These are phyloP conservation scores for Solea senegalensis DNA, from an alignment of 2,113 vertebrate species.

Conservation along the genomic window DNA sequence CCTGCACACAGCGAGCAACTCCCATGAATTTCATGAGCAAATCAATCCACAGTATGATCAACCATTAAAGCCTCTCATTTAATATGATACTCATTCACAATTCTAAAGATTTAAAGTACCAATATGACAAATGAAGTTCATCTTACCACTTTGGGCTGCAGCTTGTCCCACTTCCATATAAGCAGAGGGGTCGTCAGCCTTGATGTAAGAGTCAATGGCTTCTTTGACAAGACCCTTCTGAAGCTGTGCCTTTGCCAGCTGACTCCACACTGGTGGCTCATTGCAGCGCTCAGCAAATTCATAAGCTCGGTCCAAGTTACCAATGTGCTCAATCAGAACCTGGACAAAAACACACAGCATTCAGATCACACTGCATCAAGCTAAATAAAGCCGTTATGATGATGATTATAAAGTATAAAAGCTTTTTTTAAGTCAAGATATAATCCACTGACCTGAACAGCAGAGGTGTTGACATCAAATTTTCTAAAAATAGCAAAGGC, in stretches of 20 bases:
- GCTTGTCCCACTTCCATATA: slow-evolving; percentile 99
- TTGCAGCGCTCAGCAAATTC: slow-evolving; percentile 99
- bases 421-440: neutral
- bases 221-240: slow-evolving; percentile 99
- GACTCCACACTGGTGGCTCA: slow-evolving; percentile 98
- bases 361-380: neutral
- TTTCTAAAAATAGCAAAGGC: slow-evolving; percentile 99
- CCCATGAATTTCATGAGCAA: slow-evolving; percentile 5
- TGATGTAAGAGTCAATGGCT: slow-evolving; percentile 99
- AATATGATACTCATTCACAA: too few relatives aligned
- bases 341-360: slow-evolving; percentile 55
- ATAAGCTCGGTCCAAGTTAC: slow-evolving; percentile 97
- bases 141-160: slow-evolving; percentile 93
- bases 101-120: neutral
- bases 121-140: neutral
- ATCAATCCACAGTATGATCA: neutral
- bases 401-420: neutral
- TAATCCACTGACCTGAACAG: slow-evolving; percentile 88
- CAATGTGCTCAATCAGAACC: slow-evolving; percentile 99
- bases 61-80: too few relatives aligned
- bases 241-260: slow-evolving; percentile 97
- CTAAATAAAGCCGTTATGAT: neutral
- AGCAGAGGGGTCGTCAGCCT: slow-evolving; percentile 97
- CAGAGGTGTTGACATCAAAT: slow-evolving; percentile 99
- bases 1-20: slow-evolving; percentile 76